Conservation (phyloP, 2,888 invertebrate genomes). For the Beris chalybata region DNA sequence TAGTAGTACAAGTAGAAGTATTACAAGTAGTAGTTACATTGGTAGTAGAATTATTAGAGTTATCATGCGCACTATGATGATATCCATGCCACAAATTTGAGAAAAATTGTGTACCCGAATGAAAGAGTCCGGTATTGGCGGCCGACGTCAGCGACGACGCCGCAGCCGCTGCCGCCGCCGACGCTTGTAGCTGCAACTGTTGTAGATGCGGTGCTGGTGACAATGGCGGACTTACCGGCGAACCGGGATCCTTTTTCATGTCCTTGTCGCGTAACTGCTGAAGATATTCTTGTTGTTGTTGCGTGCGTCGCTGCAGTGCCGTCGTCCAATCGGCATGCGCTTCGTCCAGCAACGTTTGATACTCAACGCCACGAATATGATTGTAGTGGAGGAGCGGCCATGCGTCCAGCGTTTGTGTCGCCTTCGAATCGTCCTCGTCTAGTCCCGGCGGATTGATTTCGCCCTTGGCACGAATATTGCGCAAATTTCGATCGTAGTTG, state of each 20-base stretch:
- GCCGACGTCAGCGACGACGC: conserved; percentile 47
- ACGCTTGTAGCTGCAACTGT: conserved; percentile 42
- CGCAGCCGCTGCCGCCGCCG: conserved; percentile 47
- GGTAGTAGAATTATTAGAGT: conserved; percentile 26
- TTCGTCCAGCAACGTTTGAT: conserved; percentile 42
- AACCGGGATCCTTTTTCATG: conserved; percentile 31
- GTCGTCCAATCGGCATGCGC: conserved; percentile 49
- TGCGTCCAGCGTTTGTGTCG: conserved; percentile 75
- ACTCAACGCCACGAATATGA: conserved; percentile 56
- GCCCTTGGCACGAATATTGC: conserved; percentile 79
- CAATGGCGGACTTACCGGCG: conserved; percentile 36
- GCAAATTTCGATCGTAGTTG: conserved; percentile 81
- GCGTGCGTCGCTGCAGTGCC: conserved; percentile 46
- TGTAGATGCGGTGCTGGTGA: conserved; percentile 16
- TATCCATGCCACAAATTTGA: conserved; percentile 65
- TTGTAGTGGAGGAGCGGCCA: conserved; percentile 66
- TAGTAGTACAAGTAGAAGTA: conserved; percentile 27
- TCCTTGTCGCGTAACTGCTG: conserved; percentile 36
- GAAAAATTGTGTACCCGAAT: conserved; percentile 64
- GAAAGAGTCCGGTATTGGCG: conserved; percentile 48
- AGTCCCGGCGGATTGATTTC: conserved; percentile 75
- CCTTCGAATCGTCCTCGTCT: conserved; percentile 75
- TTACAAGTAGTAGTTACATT: conserved; percentile 30
- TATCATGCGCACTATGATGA: conserved; percentile 41
- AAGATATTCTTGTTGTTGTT: conserved; percentile 46